Evolutionary conservation across 2,888 invertebrate species (phyloP).

Genomic region (Cheilosia soror): DNA sequence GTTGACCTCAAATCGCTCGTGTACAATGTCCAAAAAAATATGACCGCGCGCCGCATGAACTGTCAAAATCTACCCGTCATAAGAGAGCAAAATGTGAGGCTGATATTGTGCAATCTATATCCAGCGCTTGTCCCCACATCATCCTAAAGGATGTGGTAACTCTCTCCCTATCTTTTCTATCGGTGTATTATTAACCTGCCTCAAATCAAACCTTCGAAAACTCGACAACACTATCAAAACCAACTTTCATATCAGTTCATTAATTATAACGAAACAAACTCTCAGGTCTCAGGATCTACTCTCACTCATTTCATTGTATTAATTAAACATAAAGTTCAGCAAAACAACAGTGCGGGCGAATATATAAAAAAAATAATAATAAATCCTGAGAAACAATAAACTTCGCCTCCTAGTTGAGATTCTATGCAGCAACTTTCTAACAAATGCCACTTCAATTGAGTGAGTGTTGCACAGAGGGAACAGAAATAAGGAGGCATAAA

Average conservation of each 20-base stretch:
- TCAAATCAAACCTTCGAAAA: no score
- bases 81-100: no score
- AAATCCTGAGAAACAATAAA: conserved; percentile 48
- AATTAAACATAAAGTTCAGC: conserved; percentile 45
- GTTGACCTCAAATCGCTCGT: no score
- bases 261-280: conserved; percentile 31
- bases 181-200: no score
- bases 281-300: background rate
- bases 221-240: background rate
- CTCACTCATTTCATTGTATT: conserved; percentile 33
- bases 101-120: no score
- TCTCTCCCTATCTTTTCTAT: no score
- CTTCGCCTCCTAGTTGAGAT: conserved; percentile 32
- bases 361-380: background rate
- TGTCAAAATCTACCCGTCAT: no score
- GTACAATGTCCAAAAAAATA: no score
- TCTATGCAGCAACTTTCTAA: conserved; percentile 44
- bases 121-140: no score
- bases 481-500: conserved; percentile 11
- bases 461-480: conserved; percentile 27
- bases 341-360: background rate
- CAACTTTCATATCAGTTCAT: conserved; percentile 12
- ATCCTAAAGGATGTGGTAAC: no score
- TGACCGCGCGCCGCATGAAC: no score
- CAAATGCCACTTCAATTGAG: conserved; percentile 61